Conservation (phyloP, 2,113 vertebrate genomes). For the Callaeas wilsoni region DNA sequence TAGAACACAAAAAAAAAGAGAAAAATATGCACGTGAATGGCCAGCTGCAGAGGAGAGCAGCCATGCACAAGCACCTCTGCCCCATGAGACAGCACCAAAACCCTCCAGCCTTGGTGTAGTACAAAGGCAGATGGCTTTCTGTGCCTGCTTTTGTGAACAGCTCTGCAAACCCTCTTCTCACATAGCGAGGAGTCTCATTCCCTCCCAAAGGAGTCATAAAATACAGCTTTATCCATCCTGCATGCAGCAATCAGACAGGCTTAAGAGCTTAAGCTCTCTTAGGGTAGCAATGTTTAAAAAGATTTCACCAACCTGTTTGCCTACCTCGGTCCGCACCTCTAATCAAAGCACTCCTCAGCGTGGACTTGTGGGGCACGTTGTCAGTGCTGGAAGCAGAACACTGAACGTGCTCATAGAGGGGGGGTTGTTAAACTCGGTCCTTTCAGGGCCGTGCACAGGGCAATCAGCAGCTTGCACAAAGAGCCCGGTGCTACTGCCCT, state of each 20-base stretch:
- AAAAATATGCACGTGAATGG: neutral
- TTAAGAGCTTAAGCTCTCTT: neutral
- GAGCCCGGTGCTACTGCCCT: neutral
- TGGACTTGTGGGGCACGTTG: neutral
- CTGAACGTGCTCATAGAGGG: neutral
- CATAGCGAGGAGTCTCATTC: neutral
- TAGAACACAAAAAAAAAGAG: neutral
- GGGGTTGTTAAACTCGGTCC: neutral
- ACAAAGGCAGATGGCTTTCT: neutral
- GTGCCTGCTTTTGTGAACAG: neutral
- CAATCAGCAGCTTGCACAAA: neutral
- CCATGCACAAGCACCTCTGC: neutral
- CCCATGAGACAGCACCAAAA: neutral
- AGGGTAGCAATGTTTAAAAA: neutral
- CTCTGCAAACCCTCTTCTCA: conserved; percentile 8
- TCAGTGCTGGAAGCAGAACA: neutral
- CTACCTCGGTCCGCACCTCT: neutral
- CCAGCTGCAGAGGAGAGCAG: neutral
- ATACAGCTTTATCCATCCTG: conserved; percentile 41
- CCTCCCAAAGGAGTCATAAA: conserved; percentile 10
- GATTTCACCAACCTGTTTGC: neutral
- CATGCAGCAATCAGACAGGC: conserved; percentile 29
- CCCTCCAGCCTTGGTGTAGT: neutral
- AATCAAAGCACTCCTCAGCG: neutral
- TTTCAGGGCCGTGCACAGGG: rapidly evolving